Base-by-base conservation (phyloP, 2,888 invertebrate species). In the Quadroppia sp. region DNA sequence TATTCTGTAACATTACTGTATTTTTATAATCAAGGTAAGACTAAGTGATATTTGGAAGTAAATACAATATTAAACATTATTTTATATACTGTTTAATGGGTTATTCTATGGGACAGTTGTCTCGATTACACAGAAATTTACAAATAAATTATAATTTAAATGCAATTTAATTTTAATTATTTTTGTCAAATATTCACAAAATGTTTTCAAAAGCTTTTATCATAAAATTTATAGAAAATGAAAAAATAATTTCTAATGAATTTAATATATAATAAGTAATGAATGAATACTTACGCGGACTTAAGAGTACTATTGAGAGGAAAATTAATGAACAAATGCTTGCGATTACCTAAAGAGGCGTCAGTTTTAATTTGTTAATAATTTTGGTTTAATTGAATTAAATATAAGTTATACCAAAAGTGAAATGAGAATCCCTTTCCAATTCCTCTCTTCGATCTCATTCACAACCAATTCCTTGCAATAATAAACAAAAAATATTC, bases 361-460 rank as follows among this genome's bases (percentile, higher is more conserved):
- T 23, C 23, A 15, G 25, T 23, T 53, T 53, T n/a, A 2, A 13
- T 53, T 53, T 53, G 11, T 45, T 23, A 53, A 20, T 1, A 25
- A 53, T 53, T 28, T 1, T 53, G 11, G 1, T 23, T 4, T 25
- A 4, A 53, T 4, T 53, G 25, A 23, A 25, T 25, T 25, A 2
- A 53, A 23, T 53, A n/a, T n/a, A 48, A 48, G 4, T 3, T 9
- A n/a, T 80, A 98, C 97, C 81, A 97, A 87, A 75, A 97, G 86
- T 1, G 96, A 96, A 80, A 97, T 97, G 79, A 93, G 88, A 81
- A 98, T 98, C 20, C 98, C 98, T 40, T 93, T 88, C 97, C 98
- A 98, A 85, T 98, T 98, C 79, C 96, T 87, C 84, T 96, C 92
- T 83, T 92, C 93, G 77, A 92, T 89, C 82, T 90, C 89, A 80